phyloP scores from a whole-genome alignment of 2,888 invertebrate genomes.

The Morpho achilles region DNA sequence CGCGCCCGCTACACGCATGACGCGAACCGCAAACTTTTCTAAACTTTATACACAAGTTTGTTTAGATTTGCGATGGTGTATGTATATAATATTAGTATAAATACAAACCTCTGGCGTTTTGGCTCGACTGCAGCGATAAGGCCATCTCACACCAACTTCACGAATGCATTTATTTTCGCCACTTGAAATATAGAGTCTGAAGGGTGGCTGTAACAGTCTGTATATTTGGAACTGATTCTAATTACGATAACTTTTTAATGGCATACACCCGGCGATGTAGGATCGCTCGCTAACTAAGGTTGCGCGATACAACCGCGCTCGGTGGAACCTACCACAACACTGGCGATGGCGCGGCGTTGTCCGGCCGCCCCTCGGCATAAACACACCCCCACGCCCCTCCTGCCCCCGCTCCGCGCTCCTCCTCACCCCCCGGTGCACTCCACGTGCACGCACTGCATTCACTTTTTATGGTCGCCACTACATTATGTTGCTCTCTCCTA shows the following conservation, averaged over 20 bases:
- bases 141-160: constrained; percentile 79
- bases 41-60: constrained; percentile 64
- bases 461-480: constrained; percentile 74
- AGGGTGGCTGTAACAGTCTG: constrained; percentile 9
- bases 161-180: constrained; percentile 64
- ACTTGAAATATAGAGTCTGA: constrained; percentile 33
- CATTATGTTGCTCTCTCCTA: constrained; percentile 71
- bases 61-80: constrained; percentile 24
- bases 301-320: constrained; percentile 56
- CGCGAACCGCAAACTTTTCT: constrained; percentile 66
- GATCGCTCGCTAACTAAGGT: constrained; percentile 57
- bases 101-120: constrained; percentile 76
- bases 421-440: constrained; percentile 42
- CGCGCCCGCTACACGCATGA: constrained; percentile 64
- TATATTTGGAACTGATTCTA: constrained; percentile 25
- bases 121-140: constrained; percentile 79
- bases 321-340: constrained; percentile 83
- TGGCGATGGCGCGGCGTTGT: constrained; percentile 55
- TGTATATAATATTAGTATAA: constrained; percentile 33
- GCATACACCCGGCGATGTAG: constrained; percentile 59
- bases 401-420: constrained; percentile 27
- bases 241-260: constrained; percentile 21
- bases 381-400: constrained; percentile 68
- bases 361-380: constrained; percentile 68
- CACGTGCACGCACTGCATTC: constrained; percentile 76